These are phyloP conservation scores for Brachylomia viminalis DNA, from an alignment of 2,888 invertebrate species.

Conservation along the genomic window DNA sequence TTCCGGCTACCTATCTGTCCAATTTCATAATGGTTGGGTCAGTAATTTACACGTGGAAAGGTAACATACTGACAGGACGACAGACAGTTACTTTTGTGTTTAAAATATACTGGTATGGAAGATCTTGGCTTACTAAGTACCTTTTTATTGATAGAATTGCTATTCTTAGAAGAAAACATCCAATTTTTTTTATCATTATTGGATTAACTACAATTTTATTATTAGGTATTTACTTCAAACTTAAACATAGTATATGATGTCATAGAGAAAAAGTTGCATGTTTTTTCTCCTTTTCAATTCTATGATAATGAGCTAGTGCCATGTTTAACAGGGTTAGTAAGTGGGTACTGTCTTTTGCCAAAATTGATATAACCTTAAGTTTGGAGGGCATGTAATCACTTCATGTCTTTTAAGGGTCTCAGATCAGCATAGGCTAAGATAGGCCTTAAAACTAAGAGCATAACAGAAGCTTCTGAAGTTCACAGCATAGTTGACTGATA, in stretches of 20 bases:
- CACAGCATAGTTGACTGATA: background rate
- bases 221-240: background rate
- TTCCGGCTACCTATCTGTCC: background rate
- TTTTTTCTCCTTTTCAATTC: background rate
- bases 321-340: background rate
- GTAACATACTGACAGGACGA: background rate
- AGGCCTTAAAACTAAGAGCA: background rate
- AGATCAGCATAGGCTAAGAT: background rate
- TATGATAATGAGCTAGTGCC: background rate
- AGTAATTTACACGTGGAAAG: background rate
- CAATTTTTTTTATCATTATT: background rate
- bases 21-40: background rate
- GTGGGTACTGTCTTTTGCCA: background rate
- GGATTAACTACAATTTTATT: background rate
- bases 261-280: background rate
- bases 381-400: background rate
- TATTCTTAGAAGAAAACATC: background rate
- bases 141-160: background rate
- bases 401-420: background rate
- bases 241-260: background rate
- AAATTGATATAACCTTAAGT: background rate
- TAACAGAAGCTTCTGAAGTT: background rate
- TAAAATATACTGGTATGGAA: background rate
- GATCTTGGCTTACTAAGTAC: background rate
- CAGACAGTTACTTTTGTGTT: background rate